Percentiles rank a stretch among this genome's conserved stretches.
Conservation (phyloP, 2,113 vertebrate species). For the Kryptolebias marmoratus region DNA sequence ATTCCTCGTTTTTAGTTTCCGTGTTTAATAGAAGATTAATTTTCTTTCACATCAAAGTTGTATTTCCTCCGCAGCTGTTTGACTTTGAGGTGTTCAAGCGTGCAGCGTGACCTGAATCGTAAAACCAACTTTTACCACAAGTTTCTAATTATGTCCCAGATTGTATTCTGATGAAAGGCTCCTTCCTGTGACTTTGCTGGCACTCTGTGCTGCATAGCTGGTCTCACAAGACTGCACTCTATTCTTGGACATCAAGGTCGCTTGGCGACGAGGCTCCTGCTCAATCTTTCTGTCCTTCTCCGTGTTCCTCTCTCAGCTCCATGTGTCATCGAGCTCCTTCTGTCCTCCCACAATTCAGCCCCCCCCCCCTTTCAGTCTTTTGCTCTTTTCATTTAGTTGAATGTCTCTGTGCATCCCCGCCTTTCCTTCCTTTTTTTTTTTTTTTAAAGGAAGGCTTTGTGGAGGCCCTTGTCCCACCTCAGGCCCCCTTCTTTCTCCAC, state of each 20-base stretch:
- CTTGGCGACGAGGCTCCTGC: constrained; percentile 35
- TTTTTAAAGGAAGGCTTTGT: constrained; percentile 39
- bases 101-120: constrained; percentile 40
- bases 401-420: constrained; percentile 34
- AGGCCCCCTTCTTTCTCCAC: constrained; percentile 41
- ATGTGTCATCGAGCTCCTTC: constrained; percentile 24
- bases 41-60: constrained; percentile 54
- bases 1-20: constrained; percentile 51
- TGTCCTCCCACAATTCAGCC: constrained; percentile 16
- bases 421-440: constrained; percentile 24
- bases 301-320: constrained; percentile 26
- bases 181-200: constrained; percentile 1
- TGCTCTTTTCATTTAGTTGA: constrained; percentile 44
- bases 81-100: constrained; percentile 50
- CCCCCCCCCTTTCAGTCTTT: constrained; percentile 9
- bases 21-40: constrained; percentile 62
- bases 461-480: constrained; percentile 52
- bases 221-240: constrained; percentile 20
- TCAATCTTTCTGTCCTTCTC: constrained; percentile 31
- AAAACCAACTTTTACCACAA: constrained; percentile 1
- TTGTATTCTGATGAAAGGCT: constrained; percentile 37
- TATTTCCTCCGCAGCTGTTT: constrained; percentile 38
- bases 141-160: constrained; percentile 42
- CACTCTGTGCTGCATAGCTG: constrained; percentile 28
- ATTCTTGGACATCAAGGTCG: constrained; percentile 63